Evolutionary conservation across 1,140 invertebrate species (phyloP).

Genomic region (Drosophila nebulosa): DNA sequence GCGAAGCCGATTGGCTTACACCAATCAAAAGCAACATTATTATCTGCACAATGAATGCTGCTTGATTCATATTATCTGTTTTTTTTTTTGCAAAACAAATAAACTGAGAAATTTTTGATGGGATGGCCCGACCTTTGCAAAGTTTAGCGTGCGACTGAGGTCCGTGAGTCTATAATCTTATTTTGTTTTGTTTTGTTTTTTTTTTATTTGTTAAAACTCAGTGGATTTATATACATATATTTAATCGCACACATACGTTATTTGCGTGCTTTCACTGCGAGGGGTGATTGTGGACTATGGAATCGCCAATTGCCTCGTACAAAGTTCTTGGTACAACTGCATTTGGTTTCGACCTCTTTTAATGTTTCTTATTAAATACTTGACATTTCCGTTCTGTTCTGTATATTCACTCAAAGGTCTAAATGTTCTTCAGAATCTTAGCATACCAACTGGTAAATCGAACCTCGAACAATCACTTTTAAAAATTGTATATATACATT

Average conservation of each 20-base stretch:
- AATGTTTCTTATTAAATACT: no score
- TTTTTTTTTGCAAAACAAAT: background rate
- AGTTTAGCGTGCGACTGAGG: constrained; percentile 63
- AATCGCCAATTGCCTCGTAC: no score
- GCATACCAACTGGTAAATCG: background rate
- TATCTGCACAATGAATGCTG: constrained; percentile 5
- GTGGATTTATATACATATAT: constrained; percentile 9
- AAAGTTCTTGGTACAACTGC: no score
- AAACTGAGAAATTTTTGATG: background rate
- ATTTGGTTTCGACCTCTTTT: no score
- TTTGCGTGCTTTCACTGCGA: constrained; percentile 60
- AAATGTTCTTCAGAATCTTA: background rate
- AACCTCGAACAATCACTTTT: constrained; percentile 33
- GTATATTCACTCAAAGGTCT: no score
- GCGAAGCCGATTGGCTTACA: background rate
- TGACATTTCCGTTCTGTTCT: no score
- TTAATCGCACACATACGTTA: constrained; percentile 49
- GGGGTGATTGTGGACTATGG: background rate
- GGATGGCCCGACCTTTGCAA: constrained; percentile 58
- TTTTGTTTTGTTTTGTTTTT: constrained; percentile 41
- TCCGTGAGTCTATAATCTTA: constrained; percentile 48
- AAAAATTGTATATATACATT: constrained; percentile 23
- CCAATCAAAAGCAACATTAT: constrained; percentile 1
- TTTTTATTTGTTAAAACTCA: background rate
- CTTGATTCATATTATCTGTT: background rate